Evolutionary conservation across 1,140 invertebrate genomes (phyloP).

Genomic region (Potamilus streckersoni): DNA sequence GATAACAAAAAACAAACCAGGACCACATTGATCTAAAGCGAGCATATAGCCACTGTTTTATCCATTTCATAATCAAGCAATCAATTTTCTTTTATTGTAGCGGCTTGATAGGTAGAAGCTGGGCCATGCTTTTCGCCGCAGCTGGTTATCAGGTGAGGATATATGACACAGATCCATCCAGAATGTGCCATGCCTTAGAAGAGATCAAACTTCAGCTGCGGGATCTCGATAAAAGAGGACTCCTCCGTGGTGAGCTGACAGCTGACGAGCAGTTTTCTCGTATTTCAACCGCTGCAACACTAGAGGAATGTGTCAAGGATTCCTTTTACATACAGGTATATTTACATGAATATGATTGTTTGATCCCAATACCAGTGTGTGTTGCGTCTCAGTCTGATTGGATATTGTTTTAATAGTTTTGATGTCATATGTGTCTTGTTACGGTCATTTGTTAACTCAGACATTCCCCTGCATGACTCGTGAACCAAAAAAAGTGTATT

Average conservation of each 20-base stretch:
- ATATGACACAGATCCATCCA: conserved; percentile 83
- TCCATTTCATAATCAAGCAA: too few species aligned
- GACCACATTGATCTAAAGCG: too few species aligned
- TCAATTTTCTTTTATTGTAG: conserved; percentile 68
- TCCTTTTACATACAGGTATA: conserved; percentile 80
- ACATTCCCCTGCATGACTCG: too few species aligned
- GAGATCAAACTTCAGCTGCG: conserved; percentile 83
- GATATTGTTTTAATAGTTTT: too few species aligned
- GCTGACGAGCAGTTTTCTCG: conserved; percentile 81
- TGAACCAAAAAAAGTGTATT: too few species aligned
- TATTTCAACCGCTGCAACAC: conserved; percentile 71
- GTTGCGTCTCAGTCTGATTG: too few species aligned
- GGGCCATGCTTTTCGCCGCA: conserved; percentile 96
- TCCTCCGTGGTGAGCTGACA: conserved; percentile 76
- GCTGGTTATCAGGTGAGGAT: conserved; percentile 88
- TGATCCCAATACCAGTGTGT: too few species aligned
- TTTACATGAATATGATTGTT: neutral
- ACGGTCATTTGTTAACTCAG: too few species aligned
- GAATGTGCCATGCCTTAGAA: conserved; percentile 77
- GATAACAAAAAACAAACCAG: too few species aligned
- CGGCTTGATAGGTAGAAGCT: conserved; percentile 92
- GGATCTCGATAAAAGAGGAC: conserved; percentile 76
- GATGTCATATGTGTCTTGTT: too few species aligned
- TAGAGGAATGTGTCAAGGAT: conserved; percentile 71
- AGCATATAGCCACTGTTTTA: too few species aligned